Evolutionary conservation across 2,113 vertebrate species (phyloP), one percentile per base, ranked within the genome.

Genomic region (Cheilinus undulatus): DNA sequence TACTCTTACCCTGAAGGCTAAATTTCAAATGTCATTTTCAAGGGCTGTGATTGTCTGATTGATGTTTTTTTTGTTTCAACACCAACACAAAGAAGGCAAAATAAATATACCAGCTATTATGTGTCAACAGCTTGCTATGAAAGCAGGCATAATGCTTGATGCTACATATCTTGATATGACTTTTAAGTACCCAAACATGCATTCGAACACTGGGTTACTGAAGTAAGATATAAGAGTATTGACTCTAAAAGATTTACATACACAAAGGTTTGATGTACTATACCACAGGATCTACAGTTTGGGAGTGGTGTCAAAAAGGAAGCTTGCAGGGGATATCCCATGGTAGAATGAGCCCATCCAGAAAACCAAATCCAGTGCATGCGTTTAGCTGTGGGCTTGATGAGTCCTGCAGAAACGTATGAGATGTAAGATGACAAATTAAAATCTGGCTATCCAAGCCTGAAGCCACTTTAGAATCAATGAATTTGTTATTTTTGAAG

Each of bases 51-150:
- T 57, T 58, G 59, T 76, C 66, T 69, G 63, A 58, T 75, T 83
- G 76, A 86, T 86, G 75, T 82, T 80, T 71, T 52, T 75, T 82
- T 68, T 69, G 59, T 82, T 87, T 79, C 62, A 75, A 56, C 57
- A 19, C 2, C 30, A 50, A 57, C 72, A 76, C 65, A 34, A 64
- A 65, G 76, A 83, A 54, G 38, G 74, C 17, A 1, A 69, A 80
- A 79, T 42, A 69, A 82, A 83, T 72, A 65, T 65, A 68, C 54
- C 71, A 13, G 38, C 23, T 14, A 56, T 32, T 69, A 46, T 30
- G 42, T 60, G 62, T 63, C 62, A 51, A 17, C 57, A 52, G 62
- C 11, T 32, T 27, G 42, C 30, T 24, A 76, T 75, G 13, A 64
- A 69, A 81, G 56, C 34, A 75, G 72, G 74, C 56, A 42, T 52